A percentile compares a stretch with the other conserved stretches of the same genome.
These are phyloP conservation scores for Bradypodion pumilum DNA, from an alignment of 2,797 vertebrate genomes.

Conservation along the genomic window DNA sequence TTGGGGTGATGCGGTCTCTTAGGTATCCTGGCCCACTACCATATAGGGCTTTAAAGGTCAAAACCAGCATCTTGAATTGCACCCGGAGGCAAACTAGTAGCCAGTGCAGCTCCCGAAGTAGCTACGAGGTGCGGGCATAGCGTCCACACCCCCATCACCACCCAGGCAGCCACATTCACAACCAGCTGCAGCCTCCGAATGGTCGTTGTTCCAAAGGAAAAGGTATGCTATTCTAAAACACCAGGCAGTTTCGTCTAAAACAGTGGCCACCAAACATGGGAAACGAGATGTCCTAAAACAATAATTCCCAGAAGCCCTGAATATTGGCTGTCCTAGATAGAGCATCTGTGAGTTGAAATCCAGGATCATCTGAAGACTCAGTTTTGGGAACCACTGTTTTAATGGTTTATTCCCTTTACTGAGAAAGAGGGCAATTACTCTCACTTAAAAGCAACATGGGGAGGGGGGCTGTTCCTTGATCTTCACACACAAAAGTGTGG, in stretches of 20 bases:
- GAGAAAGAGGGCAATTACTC: not conserved
- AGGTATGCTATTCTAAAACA: not conserved
- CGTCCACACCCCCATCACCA: too few species aligned
- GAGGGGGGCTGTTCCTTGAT: not conserved
- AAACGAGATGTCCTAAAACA: not conserved
- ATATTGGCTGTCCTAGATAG: not conserved
- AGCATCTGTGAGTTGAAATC: not conserved
- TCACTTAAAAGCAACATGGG: not conserved
- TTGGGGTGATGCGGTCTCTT: too few species aligned
- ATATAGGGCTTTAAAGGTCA: too few species aligned
- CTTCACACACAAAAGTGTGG: not conserved
- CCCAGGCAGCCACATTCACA: too few species aligned
- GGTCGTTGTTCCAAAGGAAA: not conserved
- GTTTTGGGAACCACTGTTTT: not conserved
- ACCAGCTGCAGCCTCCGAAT: too few species aligned
- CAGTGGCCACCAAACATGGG: not conserved
- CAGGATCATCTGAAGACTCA: not conserved
- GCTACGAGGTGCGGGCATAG: too few species aligned
- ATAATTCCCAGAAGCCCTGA: too few species aligned
- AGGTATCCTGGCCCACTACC: too few species aligned
- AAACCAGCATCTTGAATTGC: too few species aligned
- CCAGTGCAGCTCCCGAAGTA: too few species aligned
- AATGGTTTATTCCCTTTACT: not conserved
- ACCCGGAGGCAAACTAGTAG: too few species aligned
- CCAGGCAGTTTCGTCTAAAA: not conserved